Conservation (phyloP, 2,888 invertebrate genomes). For the Falcaria lacertinaria region DNA sequence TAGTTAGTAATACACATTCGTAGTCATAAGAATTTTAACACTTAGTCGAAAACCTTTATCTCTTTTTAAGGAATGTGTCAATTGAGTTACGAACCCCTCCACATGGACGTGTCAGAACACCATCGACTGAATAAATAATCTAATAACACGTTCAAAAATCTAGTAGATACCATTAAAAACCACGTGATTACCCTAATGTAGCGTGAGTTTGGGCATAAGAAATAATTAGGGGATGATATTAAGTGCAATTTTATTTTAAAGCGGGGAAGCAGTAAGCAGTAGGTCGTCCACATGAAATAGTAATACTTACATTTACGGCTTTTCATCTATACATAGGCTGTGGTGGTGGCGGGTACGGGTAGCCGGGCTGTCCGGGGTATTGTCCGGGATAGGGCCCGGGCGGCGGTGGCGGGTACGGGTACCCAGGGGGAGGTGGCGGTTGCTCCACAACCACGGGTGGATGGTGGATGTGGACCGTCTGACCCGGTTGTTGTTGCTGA, state of each 20-base stretch:
- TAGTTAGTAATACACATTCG: no score
- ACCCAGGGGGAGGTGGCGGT: conserved; percentile 39
- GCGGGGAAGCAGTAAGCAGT: conserved; percentile 2
- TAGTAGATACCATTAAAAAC: no score
- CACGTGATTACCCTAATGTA: neutral
- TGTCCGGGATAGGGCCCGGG: conserved; percentile 36
- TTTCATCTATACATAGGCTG: conserved; percentile 49
- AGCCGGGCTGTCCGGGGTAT: conserved; percentile 20
- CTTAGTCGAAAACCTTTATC: conserved; percentile 4
- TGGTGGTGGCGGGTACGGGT: conserved; percentile 27
- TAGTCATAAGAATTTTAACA: neutral
- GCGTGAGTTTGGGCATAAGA: neutral
- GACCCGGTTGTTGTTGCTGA: conserved; percentile 53
- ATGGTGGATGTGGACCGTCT: conserved; percentile 59
- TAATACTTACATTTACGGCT: conserved; percentile 33
- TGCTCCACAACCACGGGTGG: conserved; percentile 51
- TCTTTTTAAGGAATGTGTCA: neutral
- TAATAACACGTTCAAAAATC: no score
- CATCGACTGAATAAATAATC: neutral
- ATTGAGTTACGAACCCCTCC: neutral
- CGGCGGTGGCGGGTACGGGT: conserved; percentile 45
- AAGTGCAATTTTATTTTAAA: no score
- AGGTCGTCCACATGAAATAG: conserved; percentile 41
- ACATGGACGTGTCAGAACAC: conserved; percentile 1
- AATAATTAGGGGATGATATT: no score